Percentiles rank a stretch among this genome's conserved stretches.
These are phyloP conservation scores for Parauchenoglanis ngamensis DNA, from an alignment of 2,797 vertebrate species.

Conservation along the genomic window DNA sequence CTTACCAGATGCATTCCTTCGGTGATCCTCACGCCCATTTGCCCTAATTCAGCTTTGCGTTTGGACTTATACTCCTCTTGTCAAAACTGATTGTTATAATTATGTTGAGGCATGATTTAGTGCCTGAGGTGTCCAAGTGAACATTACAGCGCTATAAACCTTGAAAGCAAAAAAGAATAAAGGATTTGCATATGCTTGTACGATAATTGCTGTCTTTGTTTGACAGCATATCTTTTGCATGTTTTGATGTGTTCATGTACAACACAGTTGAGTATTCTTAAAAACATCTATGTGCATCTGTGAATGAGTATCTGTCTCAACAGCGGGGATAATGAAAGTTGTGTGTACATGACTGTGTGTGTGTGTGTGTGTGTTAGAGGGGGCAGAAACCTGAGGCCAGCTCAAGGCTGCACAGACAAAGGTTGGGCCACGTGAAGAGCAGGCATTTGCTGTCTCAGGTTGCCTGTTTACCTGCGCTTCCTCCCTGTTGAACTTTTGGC, in stretches of 20 bases:
- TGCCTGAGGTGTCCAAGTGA: conserved; percentile 61
- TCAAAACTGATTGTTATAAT: conserved; percentile 63
- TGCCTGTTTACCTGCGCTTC: conserved; percentile 65
- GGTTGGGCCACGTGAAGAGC: conserved; percentile 73
- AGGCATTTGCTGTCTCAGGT: conserved; percentile 73
- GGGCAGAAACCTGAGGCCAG: conserved; percentile 72
- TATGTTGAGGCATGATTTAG: conserved; percentile 63
- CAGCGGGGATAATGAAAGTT: conserved; percentile 35
- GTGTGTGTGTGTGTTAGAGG: conserved; percentile 42
- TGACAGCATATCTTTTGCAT: conserved; percentile 29
- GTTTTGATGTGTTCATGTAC: conserved; percentile 28
- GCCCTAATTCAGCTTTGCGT: conserved; percentile 53
- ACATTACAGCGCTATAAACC: conserved; percentile 35
- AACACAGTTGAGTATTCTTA: conserved; percentile 3
- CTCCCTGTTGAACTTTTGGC: conserved; percentile 74
- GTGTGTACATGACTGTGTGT: conserved; percentile 54
- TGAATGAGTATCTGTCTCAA: conserved; percentile 52
- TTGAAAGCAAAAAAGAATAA: not conserved
- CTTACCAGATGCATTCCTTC: not conserved
- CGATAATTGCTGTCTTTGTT: conserved; percentile 1
- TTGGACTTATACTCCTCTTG: conserved; percentile 59
- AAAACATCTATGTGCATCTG: conserved; percentile 35
- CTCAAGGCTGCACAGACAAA: conserved; percentile 69
- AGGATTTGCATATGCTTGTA: conserved; percentile 19
- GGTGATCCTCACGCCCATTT: not conserved